Conservation (phyloP, 1,140 invertebrate species). For the Drosophila albomicans region DNA sequence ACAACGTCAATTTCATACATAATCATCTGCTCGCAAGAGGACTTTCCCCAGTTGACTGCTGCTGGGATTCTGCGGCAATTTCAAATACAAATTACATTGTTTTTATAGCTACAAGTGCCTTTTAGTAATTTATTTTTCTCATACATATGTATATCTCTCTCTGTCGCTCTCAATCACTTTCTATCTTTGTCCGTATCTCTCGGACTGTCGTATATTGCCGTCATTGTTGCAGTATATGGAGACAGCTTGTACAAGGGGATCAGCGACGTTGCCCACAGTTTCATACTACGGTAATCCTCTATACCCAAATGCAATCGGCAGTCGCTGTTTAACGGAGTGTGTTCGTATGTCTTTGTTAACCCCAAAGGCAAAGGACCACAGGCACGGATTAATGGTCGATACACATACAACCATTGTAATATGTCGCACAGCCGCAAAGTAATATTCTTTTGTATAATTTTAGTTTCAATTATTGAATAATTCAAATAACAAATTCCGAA, state of each 20-base stretch:
- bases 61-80: slow-evolving; percentile 82
- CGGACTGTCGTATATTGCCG: slow-evolving; percentile 10
- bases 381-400: slow-evolving; percentile 41
- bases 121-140: slow-evolving; percentile 63
- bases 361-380: slow-evolving; percentile 58
- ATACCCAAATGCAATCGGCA: slow-evolving; percentile 82
- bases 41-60: slow-evolving; percentile 47
- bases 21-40: slow-evolving; percentile 58
- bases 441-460: too few relatives aligned
- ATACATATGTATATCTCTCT: neutral
- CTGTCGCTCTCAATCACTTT: slow-evolving; percentile 11
- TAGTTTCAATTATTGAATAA: too few relatives aligned
- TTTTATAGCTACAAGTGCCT: slow-evolving; percentile 81
- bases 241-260: slow-evolving; percentile 75
- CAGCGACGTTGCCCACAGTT: slow-evolving; percentile 61
- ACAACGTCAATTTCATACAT: slow-evolving; percentile 73
- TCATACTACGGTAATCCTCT: slow-evolving; percentile 80
- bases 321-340: slow-evolving; percentile 33
- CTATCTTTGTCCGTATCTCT: slow-evolving; percentile 2
- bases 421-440: too few relatives aligned
- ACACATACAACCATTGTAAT: too few relatives aligned
- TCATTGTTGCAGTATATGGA: slow-evolving; percentile 60
- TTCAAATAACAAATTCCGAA: too few relatives aligned
- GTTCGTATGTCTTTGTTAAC: slow-evolving; percentile 47
- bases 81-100: slow-evolving; percentile 83